Evolutionary conservation across 2,797 vertebrate species (phyloP).

Genomic region (Pogonophryne albipinna): DNA sequence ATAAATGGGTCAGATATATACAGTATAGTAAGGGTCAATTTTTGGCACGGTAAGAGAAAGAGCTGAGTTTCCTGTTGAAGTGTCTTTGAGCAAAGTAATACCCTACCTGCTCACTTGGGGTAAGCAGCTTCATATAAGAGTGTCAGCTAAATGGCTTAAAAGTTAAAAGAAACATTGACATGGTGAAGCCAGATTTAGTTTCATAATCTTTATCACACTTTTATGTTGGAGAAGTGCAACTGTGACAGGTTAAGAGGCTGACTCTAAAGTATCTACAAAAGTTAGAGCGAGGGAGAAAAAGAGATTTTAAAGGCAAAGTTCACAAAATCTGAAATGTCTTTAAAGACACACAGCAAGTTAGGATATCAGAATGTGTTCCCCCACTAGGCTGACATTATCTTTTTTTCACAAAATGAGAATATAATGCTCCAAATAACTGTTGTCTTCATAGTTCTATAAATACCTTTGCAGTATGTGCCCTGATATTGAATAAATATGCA

Average conservation of each 20-base stretch:
- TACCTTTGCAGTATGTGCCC: background rate
- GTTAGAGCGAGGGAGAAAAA: constrained; percentile 14
- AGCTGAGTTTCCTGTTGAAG: constrained; percentile 29
- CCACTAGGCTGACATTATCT: background rate
- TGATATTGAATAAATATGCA: constrained; percentile 18
- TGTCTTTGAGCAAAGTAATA: constrained; percentile 35
- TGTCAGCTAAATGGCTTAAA: constrained; percentile 54
- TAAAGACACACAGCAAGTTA: background rate
- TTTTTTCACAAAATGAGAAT: background rate
- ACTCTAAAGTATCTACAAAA: constrained; percentile 37
- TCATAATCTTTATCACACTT: constrained; percentile 59
- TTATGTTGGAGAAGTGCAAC: constrained; percentile 39
- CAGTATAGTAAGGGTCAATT: background rate
- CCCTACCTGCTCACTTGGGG: constrained; percentile 39
- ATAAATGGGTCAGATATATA: background rate
- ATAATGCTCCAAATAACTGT: background rate
- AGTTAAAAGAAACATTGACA: constrained; percentile 51
- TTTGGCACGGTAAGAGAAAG: constrained; percentile 11
- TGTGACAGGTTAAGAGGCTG: constrained; percentile 56
- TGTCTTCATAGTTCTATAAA: constrained; percentile 12
- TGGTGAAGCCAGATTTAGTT: constrained; percentile 55
- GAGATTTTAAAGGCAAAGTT: constrained; percentile 41
- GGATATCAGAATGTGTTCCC: background rate
- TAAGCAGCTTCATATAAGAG: constrained; percentile 45
- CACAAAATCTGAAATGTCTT: constrained; percentile 4